Evolutionary conservation across 2,797 vertebrate species (phyloP), one percentile per base, ranked within the genome.

Genomic region (Cyprinodon diabolis): DNA sequence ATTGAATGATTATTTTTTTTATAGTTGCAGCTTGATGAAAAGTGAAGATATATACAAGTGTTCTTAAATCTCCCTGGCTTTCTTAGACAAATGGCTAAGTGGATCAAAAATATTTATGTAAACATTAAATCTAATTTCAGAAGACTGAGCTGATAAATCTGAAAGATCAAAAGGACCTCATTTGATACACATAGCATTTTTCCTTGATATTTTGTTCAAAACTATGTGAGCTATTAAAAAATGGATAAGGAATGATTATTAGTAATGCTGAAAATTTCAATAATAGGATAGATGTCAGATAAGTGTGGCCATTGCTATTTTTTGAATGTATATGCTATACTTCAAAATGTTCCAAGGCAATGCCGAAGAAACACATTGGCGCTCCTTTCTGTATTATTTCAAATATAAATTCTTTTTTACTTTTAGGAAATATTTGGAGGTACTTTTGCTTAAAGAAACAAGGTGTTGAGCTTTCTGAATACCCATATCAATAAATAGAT

Each of bases 51-150:
- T 43, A 60, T n/a, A 75, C 40, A 11, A 49, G 11, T 49, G 14
- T 69, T 30, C 30, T 58, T 23, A 52, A 68, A 56, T 68, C 43
- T 48, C 57, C 49, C 63, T 4, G 48, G 21, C 49, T 58, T 73
- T 72, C 30, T 15, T 67, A 71, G 72, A 21, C 23, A 70, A 77
- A 25, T 40, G 6, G 13, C 30, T 13, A 40, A 7, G 21, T 52
- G 7, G 21, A 51, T 17, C 65, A 30, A 15, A 54, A 65, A 65
- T 65, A 62, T 63, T 17, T 43, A 19, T 54, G 35, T 54, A 58
- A 54, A 65, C 60, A 25, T 65, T n/a, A 43, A n/a, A 7, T 4
- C n/a, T 40, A 3, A 2, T 12, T 21, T 43, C 2, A 52, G 13
- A 63, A 52, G 13, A 23, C 51, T 63, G 7, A 40, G n/a, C n/a